These are phyloP conservation scores for Dasyprocta punctata DNA, from an alignment of 2,113 vertebrate species.

Conservation along the genomic window DNA sequence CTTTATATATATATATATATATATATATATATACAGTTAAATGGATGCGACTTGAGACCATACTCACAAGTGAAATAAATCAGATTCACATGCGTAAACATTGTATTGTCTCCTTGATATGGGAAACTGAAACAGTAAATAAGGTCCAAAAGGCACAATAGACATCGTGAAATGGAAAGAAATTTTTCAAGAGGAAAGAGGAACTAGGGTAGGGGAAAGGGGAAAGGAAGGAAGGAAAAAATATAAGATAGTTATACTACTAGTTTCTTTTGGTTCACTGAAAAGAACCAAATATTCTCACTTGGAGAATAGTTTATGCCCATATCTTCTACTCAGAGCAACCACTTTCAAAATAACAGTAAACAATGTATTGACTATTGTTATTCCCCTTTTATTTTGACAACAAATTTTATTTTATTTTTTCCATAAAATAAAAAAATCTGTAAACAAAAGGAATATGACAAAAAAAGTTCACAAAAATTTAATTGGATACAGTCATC, in stretches of 20 bases:
- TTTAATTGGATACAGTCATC: neutral
- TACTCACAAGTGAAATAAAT: neutral
- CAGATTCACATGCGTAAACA: too few species aligned
- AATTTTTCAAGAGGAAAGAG: neutral
- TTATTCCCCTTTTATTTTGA: neutral
- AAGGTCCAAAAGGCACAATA: neutral
- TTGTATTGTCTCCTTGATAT: neutral
- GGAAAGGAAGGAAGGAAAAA: neutral
- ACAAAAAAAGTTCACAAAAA: constrained; percentile 3
- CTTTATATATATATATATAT: too few species aligned
- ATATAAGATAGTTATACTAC: neutral
- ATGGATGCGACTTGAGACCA: neutral
- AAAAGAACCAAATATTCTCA: too few species aligned
- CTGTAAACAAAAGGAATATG: neutral
- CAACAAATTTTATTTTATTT: neutral
- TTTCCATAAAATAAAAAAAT: neutral
- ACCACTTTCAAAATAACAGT: neutral
- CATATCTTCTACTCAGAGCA: neutral
- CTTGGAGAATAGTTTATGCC: neutral
- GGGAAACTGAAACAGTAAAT: neutral
- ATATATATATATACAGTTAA: neutral
- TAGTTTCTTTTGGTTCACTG: too few species aligned
- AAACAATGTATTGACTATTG: neutral
- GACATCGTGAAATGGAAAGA: neutral
- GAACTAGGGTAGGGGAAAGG: neutral